Base-by-base conservation (phyloP, 2,797 vertebrate species). In the Cyclura pinguis region DNA sequence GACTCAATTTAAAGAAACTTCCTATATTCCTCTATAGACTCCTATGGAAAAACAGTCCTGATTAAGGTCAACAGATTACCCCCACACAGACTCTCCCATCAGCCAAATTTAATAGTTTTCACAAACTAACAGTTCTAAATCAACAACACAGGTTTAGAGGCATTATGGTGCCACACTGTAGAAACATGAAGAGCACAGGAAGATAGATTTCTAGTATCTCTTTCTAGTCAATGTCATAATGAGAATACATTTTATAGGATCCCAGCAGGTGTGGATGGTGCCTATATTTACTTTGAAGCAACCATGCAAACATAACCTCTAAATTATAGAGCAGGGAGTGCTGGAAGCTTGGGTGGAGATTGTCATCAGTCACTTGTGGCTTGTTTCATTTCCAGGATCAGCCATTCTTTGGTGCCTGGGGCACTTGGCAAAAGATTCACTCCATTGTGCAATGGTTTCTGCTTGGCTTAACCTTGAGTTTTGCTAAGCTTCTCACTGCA, bases 381-480 rank as follows among this genome's bases (percentile, higher is more conserved):
- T 35, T 0, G 0, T 77, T 92, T 91, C 87, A 77, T 92, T 88
- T 92, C 83, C 2, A 2, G 88, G 3, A 80, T 14, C 0, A 0
- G 69, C 13, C 91, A 35, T 22, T 92, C 92, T 80, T 90, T 93
- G 85, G 59, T 93, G 85, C 88, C 42, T 74, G 74, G 74, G 62
- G 64, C 74, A 80, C 42, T 80, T 80, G 81, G 85, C 85, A 74
- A 13, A 67, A 52, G 73, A 62, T 24, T 52, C 18, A 18, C 24
- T 74, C 55, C 64, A 84, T 74, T 84, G 81, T 90, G 64, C 50
- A 89, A 78, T 52, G 80, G 52, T 73, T 80, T 62, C 27, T 6
- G 16, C 52, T 80, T 74, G 67, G 90, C 52, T 80, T 77, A 29
- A 2, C 27, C 14, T 88, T 62, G 73, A 50, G 3, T 55, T 85